phyloP scores from a whole-genome alignment of 2,888 invertebrate genomes.

The Drosophila rubida region DNA sequence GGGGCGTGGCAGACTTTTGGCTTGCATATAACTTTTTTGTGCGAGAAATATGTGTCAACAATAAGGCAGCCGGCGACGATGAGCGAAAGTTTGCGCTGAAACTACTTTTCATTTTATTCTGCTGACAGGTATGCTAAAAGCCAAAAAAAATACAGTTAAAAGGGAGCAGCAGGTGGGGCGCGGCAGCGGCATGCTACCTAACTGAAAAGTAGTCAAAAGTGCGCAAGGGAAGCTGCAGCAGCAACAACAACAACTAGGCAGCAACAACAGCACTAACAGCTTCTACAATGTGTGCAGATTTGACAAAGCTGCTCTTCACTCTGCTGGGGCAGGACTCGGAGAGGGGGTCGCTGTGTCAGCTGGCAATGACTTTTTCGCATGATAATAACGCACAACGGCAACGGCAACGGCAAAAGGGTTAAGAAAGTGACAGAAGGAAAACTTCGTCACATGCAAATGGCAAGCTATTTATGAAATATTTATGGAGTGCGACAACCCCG shows the following conservation, averaged over 20 bases:
- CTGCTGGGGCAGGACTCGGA: background rate
- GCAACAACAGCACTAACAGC: conserved; percentile 15
- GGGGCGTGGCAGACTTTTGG: conserved; percentile 41
- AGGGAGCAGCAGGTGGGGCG: background rate
- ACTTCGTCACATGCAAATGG: conserved; percentile 71
- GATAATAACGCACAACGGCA: conserved; percentile 54
- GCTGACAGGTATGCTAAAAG: conserved; percentile 80
- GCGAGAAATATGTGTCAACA: conserved; percentile 78
- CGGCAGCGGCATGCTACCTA: too few relatives aligned
- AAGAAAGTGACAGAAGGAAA: conserved; percentile 56
- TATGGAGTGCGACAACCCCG: conserved; percentile 72
- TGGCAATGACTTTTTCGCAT: conserved; percentile 76
- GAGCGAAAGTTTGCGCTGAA: conserved; percentile 78
- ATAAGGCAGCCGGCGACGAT: conserved; percentile 66
- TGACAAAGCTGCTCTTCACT: conserved; percentile 32
- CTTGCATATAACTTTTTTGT: conserved; percentile 56
- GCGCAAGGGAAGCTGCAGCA: conserved; percentile 35
- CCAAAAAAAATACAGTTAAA: conserved; percentile 43
- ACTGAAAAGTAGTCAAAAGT: conserved; percentile 63
- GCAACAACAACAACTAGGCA: conserved; percentile 3
- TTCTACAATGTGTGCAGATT: conserved; percentile 47
- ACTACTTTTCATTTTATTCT: conserved; percentile 79
- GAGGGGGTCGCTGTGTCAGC: conserved; percentile 61
- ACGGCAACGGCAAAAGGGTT: conserved; percentile 58
- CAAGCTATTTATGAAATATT: conserved; percentile 75